Percentiles rank a stretch among this genome's conserved stretches.
These are phyloP conservation scores for Alfaro cultratus DNA, from an alignment of 2,797 vertebrate species.

Conservation along the genomic window DNA sequence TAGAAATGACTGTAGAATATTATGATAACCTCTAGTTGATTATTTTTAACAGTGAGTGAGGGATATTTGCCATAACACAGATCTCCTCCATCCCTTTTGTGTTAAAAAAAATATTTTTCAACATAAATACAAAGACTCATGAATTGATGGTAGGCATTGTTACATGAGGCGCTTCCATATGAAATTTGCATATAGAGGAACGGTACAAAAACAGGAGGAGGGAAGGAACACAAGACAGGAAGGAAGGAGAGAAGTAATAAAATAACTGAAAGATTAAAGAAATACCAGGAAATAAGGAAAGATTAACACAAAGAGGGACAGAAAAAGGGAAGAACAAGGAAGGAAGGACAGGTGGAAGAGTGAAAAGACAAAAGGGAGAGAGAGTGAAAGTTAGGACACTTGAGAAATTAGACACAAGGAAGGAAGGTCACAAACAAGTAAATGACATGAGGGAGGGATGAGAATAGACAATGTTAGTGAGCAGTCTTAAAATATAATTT, in stretches of 20 bases:
- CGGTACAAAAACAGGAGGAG: background rate
- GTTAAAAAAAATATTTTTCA: background rate
- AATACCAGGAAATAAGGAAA: background rate
- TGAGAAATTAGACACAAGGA: background rate
- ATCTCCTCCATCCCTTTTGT: background rate
- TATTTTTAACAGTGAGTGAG: background rate
- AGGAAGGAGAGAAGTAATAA: background rate
- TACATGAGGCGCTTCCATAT: background rate
- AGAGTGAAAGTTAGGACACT: background rate
- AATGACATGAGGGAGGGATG: background rate
- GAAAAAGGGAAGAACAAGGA: background rate
- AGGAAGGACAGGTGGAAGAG: background rate
- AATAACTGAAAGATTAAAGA: background rate
- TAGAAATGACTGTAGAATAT: conserved; percentile 4
- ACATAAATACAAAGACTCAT: background rate
- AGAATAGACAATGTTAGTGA: background rate
- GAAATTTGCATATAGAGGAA: background rate
- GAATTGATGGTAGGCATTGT: background rate
- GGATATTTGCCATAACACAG: background rate
- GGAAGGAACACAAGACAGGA: background rate
- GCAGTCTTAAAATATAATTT: background rate
- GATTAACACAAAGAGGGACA: background rate
- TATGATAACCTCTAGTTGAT: background rate
- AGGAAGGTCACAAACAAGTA: background rate
- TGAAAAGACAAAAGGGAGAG: background rate